These are phyloP conservation scores for Cantharis lateralis DNA, from an alignment of 2,888 invertebrate genomes.

Conservation along the genomic window DNA sequence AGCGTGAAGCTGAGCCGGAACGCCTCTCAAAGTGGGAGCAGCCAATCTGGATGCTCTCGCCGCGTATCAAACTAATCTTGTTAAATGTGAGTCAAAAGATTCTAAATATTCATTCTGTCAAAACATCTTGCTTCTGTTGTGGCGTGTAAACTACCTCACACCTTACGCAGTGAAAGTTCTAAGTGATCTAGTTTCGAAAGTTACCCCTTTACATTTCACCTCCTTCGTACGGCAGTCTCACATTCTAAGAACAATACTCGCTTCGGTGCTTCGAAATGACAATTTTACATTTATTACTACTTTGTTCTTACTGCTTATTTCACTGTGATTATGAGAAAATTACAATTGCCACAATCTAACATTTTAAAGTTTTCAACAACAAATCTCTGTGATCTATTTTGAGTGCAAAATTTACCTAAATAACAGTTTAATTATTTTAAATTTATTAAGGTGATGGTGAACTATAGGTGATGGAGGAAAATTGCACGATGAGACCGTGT, in stretches of 20 bases:
- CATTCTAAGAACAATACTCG: slow-evolving; percentile 19
- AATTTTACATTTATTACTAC: slow-evolving; percentile 16
- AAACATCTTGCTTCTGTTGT: slow-evolving; percentile 54
- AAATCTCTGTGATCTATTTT: slow-evolving; percentile 12
- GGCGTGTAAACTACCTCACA: slow-evolving; percentile 36
- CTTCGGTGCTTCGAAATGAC: slow-evolving; percentile 25
- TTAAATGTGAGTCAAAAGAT: slow-evolving; percentile 55
- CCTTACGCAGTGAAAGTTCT: slow-evolving; percentile 35
- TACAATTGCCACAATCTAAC: slow-evolving; percentile 7
- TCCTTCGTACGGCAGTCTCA: slow-evolving; percentile 20
- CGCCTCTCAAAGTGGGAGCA: slow-evolving; percentile 57
- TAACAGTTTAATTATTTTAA: background rate
- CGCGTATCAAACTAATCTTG: slow-evolving; percentile 54
- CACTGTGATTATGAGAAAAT: slow-evolving; percentile 6
- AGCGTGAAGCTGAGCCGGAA: slow-evolving; percentile 50
- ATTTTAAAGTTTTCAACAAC: background rate
- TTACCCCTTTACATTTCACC: slow-evolving; percentile 28
- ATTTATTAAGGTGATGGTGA: slow-evolving; percentile 33
- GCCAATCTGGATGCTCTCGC: slow-evolving; percentile 57
- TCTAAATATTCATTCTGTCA: slow-evolving; percentile 58
- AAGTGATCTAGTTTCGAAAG: slow-evolving; percentile 32
- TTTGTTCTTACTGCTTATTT: slow-evolving; percentile 5
- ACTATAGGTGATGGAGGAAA: slow-evolving; percentile 62
- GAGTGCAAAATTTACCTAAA: slow-evolving; percentile 5
- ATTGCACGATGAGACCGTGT: slow-evolving; percentile 74